Conservation (phyloP, 2,888 invertebrate genomes). For the Athalia circularis region DNA sequence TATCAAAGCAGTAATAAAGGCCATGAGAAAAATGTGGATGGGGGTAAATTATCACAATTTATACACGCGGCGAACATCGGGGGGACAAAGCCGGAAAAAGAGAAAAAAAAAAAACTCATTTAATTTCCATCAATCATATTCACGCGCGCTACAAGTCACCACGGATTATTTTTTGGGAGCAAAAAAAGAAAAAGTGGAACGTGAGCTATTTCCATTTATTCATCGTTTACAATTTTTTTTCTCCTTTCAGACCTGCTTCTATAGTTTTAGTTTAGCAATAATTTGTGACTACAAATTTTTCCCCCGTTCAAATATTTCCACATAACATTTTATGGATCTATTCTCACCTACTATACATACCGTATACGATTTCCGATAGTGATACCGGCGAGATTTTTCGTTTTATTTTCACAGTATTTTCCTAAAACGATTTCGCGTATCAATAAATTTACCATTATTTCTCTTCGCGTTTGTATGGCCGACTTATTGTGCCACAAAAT, state of each 20-base stretch:
- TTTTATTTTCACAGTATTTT: conserved; percentile 5
- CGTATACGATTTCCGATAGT: background rate
- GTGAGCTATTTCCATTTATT: background rate
- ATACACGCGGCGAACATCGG: background rate
- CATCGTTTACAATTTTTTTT: too few relatives aligned
- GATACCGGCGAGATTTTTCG: conserved; percentile 1
- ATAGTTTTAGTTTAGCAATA: too few relatives aligned
- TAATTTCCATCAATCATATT: conserved; percentile 27
- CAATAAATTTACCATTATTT: conserved; percentile 44
- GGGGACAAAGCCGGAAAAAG: background rate
- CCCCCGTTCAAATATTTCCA: too few relatives aligned
- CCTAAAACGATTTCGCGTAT: conserved; percentile 25
- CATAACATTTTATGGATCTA: background rate
- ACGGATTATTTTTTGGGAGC: too few relatives aligned
- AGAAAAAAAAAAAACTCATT: background rate
- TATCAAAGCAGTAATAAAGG: too few relatives aligned
- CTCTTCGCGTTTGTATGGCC: conserved; percentile 15
- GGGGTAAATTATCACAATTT: conserved; percentile 26
- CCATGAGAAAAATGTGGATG: background rate
- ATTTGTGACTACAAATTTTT: too few relatives aligned
- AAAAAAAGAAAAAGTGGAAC: too few relatives aligned
- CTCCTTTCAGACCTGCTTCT: too few relatives aligned
- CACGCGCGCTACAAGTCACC: background rate
- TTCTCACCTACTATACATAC: background rate
- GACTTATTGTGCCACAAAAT: conserved; percentile 45